Evolutionary conservation across 2,797 vertebrate genomes (phyloP), one percentile per base, ranked within the genome.

Genomic region (Holocentrus rufus): DNA sequence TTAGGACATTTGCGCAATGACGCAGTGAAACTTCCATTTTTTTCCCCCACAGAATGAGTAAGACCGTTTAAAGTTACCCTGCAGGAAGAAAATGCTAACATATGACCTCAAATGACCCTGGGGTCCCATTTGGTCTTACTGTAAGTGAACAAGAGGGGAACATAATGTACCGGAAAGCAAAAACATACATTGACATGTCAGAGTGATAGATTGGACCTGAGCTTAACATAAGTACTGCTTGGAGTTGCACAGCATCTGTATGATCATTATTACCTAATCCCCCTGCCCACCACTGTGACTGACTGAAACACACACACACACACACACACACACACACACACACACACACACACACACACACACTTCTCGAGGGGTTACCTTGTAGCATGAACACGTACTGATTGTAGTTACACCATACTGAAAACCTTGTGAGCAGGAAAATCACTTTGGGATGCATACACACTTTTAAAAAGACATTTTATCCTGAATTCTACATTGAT

Each of bases 251-350:
- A 79, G 83, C 69, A 78, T 69, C 72, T 68, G 74, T 62, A 27
- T 72, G 54, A 79, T 77, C 61, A 80, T 74, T 72, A 72, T 79
- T 71, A 72, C 47, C 70, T 65, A 83, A 89, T 76, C 71, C 74
- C 66, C 72, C 46, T 61, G 53, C 56, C 69, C 60, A 64, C 74
- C 83, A 50, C 36, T 11, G 52, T 79, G 62, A 77, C 64, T 65
- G 72, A 79, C 39, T n/a, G n/a, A n/a, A n/a, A n/a, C n/a, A n/a
- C n/a, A n/a, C 66, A 18, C 30, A 31, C 30, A 31, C 30, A 31
- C 30, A 31, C 30, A 31, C 30, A 31, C 30, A 47, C 20, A 53
- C 9, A 20, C n/a, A 62, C 39, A 39, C 20, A 46, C 7, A 74
- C 39, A 65, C 30, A 56, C 25, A 69, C 13, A 55, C 30, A 36